Base-by-base conservation (phyloP, 1,140 invertebrate genomes). In the Zaprionus inermis region DNA sequence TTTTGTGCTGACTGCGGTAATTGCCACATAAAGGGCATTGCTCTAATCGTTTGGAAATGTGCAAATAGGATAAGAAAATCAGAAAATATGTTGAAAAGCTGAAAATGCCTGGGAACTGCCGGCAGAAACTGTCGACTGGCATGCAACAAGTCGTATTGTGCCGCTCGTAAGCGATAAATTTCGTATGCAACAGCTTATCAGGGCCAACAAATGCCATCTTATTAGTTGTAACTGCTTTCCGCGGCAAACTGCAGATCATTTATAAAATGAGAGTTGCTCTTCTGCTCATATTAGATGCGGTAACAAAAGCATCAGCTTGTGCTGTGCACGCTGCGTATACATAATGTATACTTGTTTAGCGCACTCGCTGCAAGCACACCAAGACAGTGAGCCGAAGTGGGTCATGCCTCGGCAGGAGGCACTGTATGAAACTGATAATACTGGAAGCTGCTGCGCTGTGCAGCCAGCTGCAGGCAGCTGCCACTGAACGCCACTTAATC, bases 401-500 rank as follows among this genome's bases (percentile, higher is more conserved):
- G 38, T 44, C 38, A 44, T 16, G 44, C 20, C 20, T 9, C 44
- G 20, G 57, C 20, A 20, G 16, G 36, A 32, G 54, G 44, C 49
- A 59, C 34, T 57, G 38, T 49, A 49, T 51, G 36, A 57, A 51
- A 46, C 57, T 57, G 72, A 74, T 56, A 74, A 52, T 69, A 63
- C 20, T 11, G 10, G 63, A 63, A 46, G 64, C 46, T 64, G 79
- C 55, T 52, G 44, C 18, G 18, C 44, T 32, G 41, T 5, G 55
- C 30, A 46, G 16, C 44, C 20, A 38, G 54, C 24, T 64, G 22
- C 16, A 28, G 66, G 65, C 14, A 60, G 32, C 61, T 36, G 44
- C 71, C 73, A 72, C 75, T 78, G 75, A 85, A 54, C 67, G 76
- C 76, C 83, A 86, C 83, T 86, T 86, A 88, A 86, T 86, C 83